Conservation (phyloP, 2,797 vertebrate genomes). For the Chelmon rostratus region DNA sequence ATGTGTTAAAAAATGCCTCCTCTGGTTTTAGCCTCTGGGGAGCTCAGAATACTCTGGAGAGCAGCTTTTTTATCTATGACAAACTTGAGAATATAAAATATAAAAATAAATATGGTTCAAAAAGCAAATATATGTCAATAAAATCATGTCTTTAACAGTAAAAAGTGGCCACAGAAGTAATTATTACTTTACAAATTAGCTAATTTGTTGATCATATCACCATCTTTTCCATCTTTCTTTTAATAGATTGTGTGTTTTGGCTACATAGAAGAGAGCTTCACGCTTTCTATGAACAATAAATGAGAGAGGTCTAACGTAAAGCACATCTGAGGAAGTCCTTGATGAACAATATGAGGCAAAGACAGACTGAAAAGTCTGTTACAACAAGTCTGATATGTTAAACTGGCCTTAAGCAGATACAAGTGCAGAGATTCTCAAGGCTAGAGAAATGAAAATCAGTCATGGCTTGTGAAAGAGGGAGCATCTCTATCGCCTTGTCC, state of each 20-base stretch:
- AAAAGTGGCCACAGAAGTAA: not conserved
- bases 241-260: not conserved
- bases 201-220: conserved; percentile 7
- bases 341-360: conserved; percentile 25
- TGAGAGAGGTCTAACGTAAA: not conserved
- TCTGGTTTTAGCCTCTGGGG: conserved; percentile 70
- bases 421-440: conserved; percentile 37
- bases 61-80: conserved; percentile 15
- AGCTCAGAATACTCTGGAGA: conserved; percentile 61
- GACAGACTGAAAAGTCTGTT: not conserved
- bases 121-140: not conserved
- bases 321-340: conserved; percentile 6
- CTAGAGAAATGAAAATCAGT: conserved; percentile 42
- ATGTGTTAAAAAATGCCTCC: conserved; percentile 64
- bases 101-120: conserved; percentile 21
- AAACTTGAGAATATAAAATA: conserved; percentile 38
- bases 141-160: not conserved
- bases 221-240: not conserved
- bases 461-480: conserved; percentile 40
- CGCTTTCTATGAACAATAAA: conserved; percentile 29
- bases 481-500: conserved; percentile 40
- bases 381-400: conserved; percentile 29
- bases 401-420: conserved; percentile 31
- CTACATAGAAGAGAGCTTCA: not conserved
- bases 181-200: not conserved